phyloP scores from a whole-genome alignment of 2,113 vertebrate genomes.

The Osmerus mordax region DNA sequence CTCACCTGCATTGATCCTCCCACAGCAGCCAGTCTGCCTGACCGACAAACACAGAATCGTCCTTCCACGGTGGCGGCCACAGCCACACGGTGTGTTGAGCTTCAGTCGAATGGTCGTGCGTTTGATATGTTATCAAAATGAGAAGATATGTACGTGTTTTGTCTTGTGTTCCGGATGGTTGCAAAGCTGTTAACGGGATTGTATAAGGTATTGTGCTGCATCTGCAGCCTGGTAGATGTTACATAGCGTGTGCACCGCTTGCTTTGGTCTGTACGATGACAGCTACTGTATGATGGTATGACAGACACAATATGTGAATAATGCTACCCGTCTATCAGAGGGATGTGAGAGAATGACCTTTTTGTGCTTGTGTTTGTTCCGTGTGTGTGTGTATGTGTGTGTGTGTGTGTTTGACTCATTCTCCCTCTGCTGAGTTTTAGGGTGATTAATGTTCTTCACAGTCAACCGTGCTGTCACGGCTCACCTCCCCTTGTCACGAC shows the following conservation, averaged over 20 bases:
- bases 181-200: neutral
- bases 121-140: too few relatives aligned
- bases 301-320: conserved; percentile 2
- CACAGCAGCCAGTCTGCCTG: too few relatives aligned
- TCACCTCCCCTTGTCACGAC: conserved; percentile 11
- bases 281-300: conserved; percentile 2
- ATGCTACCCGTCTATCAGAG: neutral
- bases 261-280: neutral
- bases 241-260: too few relatives aligned
- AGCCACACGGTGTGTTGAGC: neutral
- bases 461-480: conserved; percentile 28
- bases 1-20: conserved; percentile 1
- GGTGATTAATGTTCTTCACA: conserved; percentile 18
- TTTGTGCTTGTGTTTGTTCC: neutral
- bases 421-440: neutral
- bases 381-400: conserved; percentile 3
- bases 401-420: neutral
- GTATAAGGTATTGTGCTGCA: too few relatives aligned
- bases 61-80: neutral
- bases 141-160: neutral
- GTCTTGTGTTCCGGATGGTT: neutral
- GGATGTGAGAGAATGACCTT: neutral
- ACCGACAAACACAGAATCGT: neutral
- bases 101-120: too few relatives aligned
- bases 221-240: too few relatives aligned